Evolutionary conservation across 37 sponge, comb jelly and placozoan species (phyloP), one percentile per base, ranked within the genome.

Genomic region (Chondrosia reniformis): DNA sequence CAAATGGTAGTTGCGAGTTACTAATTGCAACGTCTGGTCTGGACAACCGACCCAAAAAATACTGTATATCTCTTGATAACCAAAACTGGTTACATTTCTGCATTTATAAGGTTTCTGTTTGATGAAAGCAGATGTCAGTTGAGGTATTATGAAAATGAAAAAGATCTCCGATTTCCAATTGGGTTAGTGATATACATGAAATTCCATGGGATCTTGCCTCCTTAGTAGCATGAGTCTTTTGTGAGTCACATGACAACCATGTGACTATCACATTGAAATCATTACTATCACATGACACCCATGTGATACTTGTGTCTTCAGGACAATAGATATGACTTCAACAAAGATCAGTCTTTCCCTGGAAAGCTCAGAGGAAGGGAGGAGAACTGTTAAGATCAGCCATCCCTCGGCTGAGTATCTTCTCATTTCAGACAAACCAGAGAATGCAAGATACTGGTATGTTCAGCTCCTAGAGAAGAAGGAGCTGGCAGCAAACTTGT

Each of bases 91-190:
- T 49, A 49, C 52, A 49, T 49, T 15, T 49, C 15, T 15, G 15
- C 52, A 22, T 8, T 62, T 4, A 4, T 21, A 22, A 69, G 72
- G 72, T 69, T 69, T 6, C 15, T 69, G 72, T 69, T 69, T 69
- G 72, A 69, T 40, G 72, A 69, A 39, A 30, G 43, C 5, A 40
- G 15, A 2, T 39, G 72, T 69, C 41, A 69, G 13, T 38, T 69
- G 43, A 69, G 72, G 72, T 69, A 69, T 40, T 69, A 39, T 69
- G 72, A 30, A 39, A 69, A 69, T 36, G 41, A 69, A 36, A 44
- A 34, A 22, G 72, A 69, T 44, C 13, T 69, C 3, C 58, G 27
- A 24, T 28, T 2, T 56, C 58, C 58, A 56, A 28, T 56, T 24
- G 58, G 58, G 58, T 56, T 24, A 56, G 58, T 56, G 8, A 28